Evolutionary conservation across 2,113 vertebrate species (phyloP), one percentile per base, ranked within the genome.

Genomic region (Hippocampus mohnikei): DNA sequence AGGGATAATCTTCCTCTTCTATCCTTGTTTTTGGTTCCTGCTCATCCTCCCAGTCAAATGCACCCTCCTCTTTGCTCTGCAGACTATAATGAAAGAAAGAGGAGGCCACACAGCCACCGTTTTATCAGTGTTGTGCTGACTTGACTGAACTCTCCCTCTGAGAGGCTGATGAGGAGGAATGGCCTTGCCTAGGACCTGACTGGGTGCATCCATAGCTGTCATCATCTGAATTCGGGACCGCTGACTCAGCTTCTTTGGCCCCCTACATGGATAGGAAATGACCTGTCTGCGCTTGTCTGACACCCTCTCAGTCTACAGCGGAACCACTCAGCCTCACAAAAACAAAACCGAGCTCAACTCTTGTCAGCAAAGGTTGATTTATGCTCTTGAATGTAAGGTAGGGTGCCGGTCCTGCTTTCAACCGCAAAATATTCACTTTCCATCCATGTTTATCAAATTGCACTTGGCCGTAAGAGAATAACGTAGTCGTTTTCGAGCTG

Each of bases 81-180:
- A 3, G 67, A 79, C 50, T 74, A 72, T 59, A 42, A 78, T 76
- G 72, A 76, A 44, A 42, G 69, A 69, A 66, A 70, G 73, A 78
- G 69, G 81, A 84, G 82, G 85, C 86, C 87, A 82, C 85, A 85
- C 73, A 73, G 82, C 73, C 56, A 89, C 81, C 73, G 84, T 87
- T 87, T 80, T 84, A 86, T 88, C 80, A 67, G 60, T 74, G 73
- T 70, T 82, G 79, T 83, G 84, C 92, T 92, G 90, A 92, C 85
- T 93, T 81, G 44, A 86, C 88, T 71, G 70, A 80, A 84, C 76
- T 86, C 84, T 87, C 85, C 87, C 86, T 87, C 86, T 81, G 88
- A 88, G 90, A 88, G 78, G 74, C 77, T 87, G 83, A 90, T 87
- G 85, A 90, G 89, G 84, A 90, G 78, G 85, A 91, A 90, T 85